Evolutionary conservation across 1,140 invertebrate species (phyloP).

Genomic region (Zaprionus capensis): DNA sequence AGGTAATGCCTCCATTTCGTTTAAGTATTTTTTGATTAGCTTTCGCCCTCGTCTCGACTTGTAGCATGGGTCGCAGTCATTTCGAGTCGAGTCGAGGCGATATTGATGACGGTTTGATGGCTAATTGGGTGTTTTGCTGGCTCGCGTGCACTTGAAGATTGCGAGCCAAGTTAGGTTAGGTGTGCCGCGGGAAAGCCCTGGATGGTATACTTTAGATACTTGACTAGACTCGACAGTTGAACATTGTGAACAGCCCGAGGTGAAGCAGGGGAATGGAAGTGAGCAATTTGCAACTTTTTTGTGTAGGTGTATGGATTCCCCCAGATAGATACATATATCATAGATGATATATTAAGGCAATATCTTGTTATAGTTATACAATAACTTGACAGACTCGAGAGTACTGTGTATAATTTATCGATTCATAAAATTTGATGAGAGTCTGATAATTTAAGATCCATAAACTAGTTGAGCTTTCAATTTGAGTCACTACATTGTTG

Average conservation of each 20-base stretch:
- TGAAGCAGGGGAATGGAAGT: too few species aligned
- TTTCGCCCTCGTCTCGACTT: conserved; percentile 27
- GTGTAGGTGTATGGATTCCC: too few species aligned
- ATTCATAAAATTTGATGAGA: neutral
- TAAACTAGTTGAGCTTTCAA: neutral
- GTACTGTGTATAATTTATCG: neutral
- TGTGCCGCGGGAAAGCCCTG: conserved; percentile 8
- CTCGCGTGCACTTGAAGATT: conserved; percentile 24
- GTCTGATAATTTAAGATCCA: neutral
- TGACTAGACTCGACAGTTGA: neutral
- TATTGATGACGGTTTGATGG: conserved; percentile 30
- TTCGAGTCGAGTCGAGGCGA: conserved; percentile 29
- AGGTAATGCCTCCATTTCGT: conserved; percentile 54
- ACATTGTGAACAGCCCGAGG: neutral
- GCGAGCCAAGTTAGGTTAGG: conserved; percentile 14
- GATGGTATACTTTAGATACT: conserved; percentile 11
- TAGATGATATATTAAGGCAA: too few species aligned
- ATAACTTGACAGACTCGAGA: neutral
- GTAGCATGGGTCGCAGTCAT: conserved; percentile 27
- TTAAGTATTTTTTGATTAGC: conserved; percentile 77
- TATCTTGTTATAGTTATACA: neutral
- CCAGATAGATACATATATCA: too few species aligned
- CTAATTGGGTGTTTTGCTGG: conserved; percentile 28
- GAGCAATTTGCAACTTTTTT: too few species aligned
- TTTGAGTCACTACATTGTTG: neutral